A percentile compares a stretch with the other conserved stretches of the same genome.
These are phyloP conservation scores for Drosophila ogumai DNA, from an alignment of 1,140 invertebrate genomes.

Conservation along the genomic window DNA sequence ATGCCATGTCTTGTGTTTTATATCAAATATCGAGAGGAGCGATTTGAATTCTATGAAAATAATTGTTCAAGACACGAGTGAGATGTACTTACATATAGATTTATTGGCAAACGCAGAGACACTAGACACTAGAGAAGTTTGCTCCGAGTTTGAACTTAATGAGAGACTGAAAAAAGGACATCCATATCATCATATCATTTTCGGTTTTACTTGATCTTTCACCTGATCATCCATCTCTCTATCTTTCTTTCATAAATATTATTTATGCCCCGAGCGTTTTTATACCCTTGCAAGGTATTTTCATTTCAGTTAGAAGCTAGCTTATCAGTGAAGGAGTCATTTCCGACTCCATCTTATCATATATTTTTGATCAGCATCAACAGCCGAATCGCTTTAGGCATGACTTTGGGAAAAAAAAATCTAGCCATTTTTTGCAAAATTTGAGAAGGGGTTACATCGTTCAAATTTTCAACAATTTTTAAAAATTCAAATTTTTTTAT, in stretches of 20 bases:
- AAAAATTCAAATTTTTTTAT: no score
- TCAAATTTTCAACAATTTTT: no score
- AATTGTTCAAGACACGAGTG: background rate
- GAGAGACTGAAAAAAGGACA: constrained; percentile 1
- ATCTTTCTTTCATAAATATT: background rate
- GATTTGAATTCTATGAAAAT: background rate
- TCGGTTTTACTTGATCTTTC: background rate
- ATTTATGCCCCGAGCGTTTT: background rate
- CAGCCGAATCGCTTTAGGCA: background rate
- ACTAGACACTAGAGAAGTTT: background rate
- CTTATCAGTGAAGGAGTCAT: no score
- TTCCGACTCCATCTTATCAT: no score
- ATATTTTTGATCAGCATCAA: no score
- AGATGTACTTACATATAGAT: background rate
- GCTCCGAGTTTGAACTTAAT: background rate
- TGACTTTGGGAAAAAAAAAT: background rate
- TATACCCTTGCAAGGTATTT: background rate
- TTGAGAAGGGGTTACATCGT: no score
- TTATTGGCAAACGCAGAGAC: background rate
- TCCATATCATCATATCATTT: constrained; percentile 1
- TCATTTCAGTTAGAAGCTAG: background rate
- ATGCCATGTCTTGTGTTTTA: background rate
- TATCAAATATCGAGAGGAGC: background rate
- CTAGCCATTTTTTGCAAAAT: no score
- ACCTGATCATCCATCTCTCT: background rate